phyloP scores from a whole-genome alignment of 2,113 vertebrate genomes.

The Mobula birostris region DNA sequence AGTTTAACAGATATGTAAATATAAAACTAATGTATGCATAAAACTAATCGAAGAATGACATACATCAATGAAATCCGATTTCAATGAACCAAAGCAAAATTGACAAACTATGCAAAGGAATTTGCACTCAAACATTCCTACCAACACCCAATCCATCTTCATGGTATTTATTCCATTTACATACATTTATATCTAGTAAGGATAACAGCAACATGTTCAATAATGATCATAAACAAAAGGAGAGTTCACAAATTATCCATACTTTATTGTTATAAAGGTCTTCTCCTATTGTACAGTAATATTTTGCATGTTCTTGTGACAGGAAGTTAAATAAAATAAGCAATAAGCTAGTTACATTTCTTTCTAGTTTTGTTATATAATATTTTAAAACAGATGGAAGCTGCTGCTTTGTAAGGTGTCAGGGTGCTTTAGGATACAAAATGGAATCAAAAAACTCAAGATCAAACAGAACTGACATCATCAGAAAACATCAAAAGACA shows the following conservation, averaged over 20 bases:
- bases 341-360: conserved; percentile 37
- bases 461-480: conserved; percentile 15
- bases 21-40: neutral
- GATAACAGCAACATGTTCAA: neutral
- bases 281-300: conserved; percentile 38
- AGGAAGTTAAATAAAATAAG: conserved; percentile 37
- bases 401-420: conserved; percentile 34
- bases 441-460: conserved; percentile 31
- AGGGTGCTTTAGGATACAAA: neutral
- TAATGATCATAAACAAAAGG: neutral
- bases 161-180: neutral
- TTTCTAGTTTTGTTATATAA: conserved; percentile 36
- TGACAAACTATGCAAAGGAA: neutral
- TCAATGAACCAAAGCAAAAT: neutral
- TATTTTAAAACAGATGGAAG: conserved; percentile 34
- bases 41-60: neutral
- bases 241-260: conserved; percentile 35
- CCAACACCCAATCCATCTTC: neutral
- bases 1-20: neutral
- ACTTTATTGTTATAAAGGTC: conserved; percentile 37
- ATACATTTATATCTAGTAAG: neutral
- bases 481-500: neutral
- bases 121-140: neutral
- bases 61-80: neutral
- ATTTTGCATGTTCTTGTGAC: conserved; percentile 37